These are phyloP conservation scores for Therioaphis trifolii DNA, from an alignment of 2,888 invertebrate species.

Conservation along the genomic window DNA sequence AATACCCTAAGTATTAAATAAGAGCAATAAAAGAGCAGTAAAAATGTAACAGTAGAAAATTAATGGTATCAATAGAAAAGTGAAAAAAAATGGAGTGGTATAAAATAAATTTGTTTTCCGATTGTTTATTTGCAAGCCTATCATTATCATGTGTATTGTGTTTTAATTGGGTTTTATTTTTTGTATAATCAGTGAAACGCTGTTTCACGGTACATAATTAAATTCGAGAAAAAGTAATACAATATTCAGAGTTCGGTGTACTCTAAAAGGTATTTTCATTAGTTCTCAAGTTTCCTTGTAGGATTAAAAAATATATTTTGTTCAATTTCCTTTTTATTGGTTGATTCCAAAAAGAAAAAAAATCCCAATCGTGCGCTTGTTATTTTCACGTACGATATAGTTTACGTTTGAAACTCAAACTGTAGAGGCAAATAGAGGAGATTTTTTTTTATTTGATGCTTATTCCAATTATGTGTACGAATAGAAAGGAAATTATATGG, in stretches of 20 bases:
- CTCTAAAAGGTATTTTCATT: conserved; percentile 12
- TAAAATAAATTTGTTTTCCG: conserved; percentile 43
- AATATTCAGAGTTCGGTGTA: conserved; percentile 14
- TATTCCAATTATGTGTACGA: too few species aligned
- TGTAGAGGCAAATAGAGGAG: neutral
- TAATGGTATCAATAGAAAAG: neutral
- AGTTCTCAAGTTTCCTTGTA: neutral
- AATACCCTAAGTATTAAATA: conserved; percentile 12
- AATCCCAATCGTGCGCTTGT: too few species aligned
- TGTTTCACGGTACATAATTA: neutral
- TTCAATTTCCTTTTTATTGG: conserved; percentile 10
- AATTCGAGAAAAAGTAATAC: conserved; percentile 31
- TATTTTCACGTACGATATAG: neutral
- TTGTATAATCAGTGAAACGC: neutral
- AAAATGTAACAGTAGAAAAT: conserved; percentile 34
- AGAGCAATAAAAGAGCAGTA: conserved; percentile 30
- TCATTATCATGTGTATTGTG: neutral
- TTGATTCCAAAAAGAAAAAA: neutral
- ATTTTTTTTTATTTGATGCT: neutral
- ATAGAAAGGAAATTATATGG: too few species aligned
- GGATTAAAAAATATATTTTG: neutral
- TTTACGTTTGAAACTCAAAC: neutral
- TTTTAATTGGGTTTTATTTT: neutral
- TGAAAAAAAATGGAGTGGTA: conserved; percentile 9
- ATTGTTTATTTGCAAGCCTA: conserved; percentile 40